Evolutionary conservation across 2,888 invertebrate species (phyloP).

Genomic region (Temnothorax ravouxi): DNA sequence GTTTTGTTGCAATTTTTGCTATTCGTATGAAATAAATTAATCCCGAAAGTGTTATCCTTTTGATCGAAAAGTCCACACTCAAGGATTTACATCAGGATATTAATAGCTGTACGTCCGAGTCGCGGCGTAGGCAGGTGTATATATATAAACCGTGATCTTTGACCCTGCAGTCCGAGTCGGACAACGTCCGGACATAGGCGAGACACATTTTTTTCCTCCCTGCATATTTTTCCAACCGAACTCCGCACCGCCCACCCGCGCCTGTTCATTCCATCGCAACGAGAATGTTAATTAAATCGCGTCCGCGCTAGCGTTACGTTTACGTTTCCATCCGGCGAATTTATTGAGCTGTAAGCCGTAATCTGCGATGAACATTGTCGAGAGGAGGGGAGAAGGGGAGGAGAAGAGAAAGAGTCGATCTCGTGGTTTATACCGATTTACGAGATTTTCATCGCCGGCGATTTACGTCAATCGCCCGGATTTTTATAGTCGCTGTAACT

Average conservation of each 20-base stretch:
- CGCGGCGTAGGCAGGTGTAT: not conserved
- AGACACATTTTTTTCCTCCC: slow-evolving; percentile 44
- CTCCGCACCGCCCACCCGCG: slow-evolving; percentile 11
- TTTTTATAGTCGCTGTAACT: slow-evolving; percentile 17
- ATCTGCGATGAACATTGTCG: slow-evolving; percentile 39
- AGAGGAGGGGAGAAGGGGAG: not conserved
- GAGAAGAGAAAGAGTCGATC: not conserved
- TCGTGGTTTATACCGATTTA: slow-evolving; percentile 37
- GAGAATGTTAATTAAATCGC: slow-evolving; percentile 65
- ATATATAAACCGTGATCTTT: slow-evolving; percentile 44
- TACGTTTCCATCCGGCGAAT: slow-evolving; percentile 50
- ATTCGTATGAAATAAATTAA: not conserved
- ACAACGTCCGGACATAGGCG: slow-evolving; percentile 38
- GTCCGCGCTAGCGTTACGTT: slow-evolving; percentile 41
- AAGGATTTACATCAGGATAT: slow-evolving; percentile 5
- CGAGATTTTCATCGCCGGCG: slow-evolving; percentile 29
- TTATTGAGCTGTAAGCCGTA: slow-evolving; percentile 45
- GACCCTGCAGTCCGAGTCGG: slow-evolving; percentile 40
- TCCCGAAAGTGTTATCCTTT: not conserved
- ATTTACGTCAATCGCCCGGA: slow-evolving; percentile 12
- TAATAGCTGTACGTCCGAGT: slow-evolving; percentile 8
- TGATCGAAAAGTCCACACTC: not conserved
- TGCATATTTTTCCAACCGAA: slow-evolving; percentile 45
- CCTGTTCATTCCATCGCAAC: slow-evolving; percentile 39
- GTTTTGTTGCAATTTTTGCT: not conserved